Conservation (phyloP, 2,888 invertebrate genomes). For the Hypsopygia costalis region DNA sequence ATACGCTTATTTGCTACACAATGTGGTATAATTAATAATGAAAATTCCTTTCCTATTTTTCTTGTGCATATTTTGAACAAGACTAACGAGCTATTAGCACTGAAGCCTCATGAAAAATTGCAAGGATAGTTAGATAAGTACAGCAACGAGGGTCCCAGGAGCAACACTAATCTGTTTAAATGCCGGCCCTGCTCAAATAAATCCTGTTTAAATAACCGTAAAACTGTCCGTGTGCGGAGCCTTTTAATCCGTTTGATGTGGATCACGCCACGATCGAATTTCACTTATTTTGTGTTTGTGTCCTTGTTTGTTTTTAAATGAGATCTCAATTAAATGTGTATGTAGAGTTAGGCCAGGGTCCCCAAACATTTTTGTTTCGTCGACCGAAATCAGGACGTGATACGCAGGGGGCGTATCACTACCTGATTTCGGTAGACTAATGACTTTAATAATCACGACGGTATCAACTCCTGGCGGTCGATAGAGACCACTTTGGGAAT, state of each 20-base stretch:
- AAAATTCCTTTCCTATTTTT: no score
- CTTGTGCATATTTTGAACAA: not conserved
- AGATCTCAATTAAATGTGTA: conserved; percentile 2
- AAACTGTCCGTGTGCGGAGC: conserved; percentile 52
- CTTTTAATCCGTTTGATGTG: conserved; percentile 53
- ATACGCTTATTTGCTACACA: no score
- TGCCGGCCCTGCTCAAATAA: conserved; percentile 53
- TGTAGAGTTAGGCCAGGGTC: no score
- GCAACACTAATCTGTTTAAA: conserved; percentile 57
- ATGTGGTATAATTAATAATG: no score
- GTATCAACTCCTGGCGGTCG: no score
- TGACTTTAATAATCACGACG: no score
- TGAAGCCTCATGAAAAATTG: conserved; percentile 11
- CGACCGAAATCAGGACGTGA: no score
- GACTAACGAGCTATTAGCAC: conserved; percentile 1
- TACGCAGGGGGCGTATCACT: no score
- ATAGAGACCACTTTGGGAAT: no score
- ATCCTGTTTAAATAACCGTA: conserved; percentile 62
- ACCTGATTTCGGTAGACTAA: no score
- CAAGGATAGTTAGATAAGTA: conserved; percentile 21
- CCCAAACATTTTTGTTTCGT: no score
- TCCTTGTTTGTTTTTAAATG: conserved; percentile 10
- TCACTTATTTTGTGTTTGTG: conserved; percentile 15
- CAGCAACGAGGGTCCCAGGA: conserved; percentile 19
- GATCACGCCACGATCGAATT: conserved; percentile 44